Conservation (phyloP, 2,797 vertebrate species). For the Dallia pectoralis region DNA sequence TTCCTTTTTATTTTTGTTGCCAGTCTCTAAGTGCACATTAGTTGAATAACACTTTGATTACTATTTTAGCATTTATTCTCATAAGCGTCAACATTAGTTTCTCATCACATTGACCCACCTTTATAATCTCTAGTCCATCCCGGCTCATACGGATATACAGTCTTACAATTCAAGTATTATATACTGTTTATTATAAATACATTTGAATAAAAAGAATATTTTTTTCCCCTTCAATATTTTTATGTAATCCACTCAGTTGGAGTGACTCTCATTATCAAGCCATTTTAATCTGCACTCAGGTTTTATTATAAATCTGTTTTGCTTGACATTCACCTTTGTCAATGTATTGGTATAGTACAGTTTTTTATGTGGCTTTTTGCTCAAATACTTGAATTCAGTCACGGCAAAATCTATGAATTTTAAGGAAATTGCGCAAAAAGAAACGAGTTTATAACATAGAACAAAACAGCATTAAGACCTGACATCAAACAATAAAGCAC, state of each 20-base stretch:
- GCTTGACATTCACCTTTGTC: conserved; percentile 8
- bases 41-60: background rate
- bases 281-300: conserved; percentile 14
- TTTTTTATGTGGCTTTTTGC: conserved; percentile 37
- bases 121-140: background rate
- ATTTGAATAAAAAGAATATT: conserved; percentile 1
- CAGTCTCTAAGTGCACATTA: background rate
- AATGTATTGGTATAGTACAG: conserved; percentile 27
- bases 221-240: conserved; percentile 15
- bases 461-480: too few relatives aligned
- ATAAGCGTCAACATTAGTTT: background rate
- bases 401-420: too few relatives aligned
- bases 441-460: too few relatives aligned
- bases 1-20: background rate
- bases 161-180: background rate
- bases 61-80: background rate
- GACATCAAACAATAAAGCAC: too few relatives aligned
- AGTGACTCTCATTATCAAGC: conserved; percentile 28
- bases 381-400: too few relatives aligned
- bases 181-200: background rate
- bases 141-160: background rate
- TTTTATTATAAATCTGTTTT: conserved; percentile 27
- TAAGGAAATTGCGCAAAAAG: too few relatives aligned
- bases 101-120: background rate
- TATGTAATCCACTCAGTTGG: conserved; percentile 16